phyloP scores from a whole-genome alignment of 2,888 invertebrate species.

The Laothoe populi region DNA sequence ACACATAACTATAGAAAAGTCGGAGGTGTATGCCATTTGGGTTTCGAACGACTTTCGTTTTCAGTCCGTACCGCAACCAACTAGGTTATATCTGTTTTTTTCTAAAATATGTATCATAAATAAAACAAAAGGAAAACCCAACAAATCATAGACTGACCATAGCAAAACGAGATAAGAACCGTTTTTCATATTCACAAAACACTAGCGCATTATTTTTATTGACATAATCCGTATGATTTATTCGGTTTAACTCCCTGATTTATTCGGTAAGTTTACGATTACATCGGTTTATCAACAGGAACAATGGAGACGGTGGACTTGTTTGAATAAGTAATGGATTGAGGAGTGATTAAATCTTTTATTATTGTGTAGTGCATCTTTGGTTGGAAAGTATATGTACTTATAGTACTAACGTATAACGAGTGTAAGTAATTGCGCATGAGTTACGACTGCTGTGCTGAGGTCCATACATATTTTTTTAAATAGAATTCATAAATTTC shows the following conservation, averaged over 20 bases:
- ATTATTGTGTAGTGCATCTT: too few species aligned
- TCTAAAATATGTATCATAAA: not conserved
- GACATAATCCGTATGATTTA: slow-evolving; percentile 70
- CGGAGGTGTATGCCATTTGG: too few species aligned
- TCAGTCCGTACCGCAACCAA: too few species aligned
- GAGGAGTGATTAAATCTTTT: not conserved
- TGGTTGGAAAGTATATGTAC: not conserved
- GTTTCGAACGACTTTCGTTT: too few species aligned
- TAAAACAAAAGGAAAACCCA: slow-evolving; percentile 6
- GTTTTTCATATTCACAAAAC: slow-evolving; percentile 52
- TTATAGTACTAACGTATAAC: not conserved
- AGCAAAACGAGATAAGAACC: slow-evolving; percentile 22
- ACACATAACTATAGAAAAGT: too few species aligned
- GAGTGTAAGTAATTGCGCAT: too few species aligned
- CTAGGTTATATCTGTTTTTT: too few species aligned
- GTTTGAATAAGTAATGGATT: slow-evolving; percentile 17
- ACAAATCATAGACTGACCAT: slow-evolving; percentile 26
- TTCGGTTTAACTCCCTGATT: slow-evolving; percentile 58
- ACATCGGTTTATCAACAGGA: slow-evolving; percentile 50
- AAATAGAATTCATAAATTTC: too few species aligned
- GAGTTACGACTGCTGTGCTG: too few species aligned
- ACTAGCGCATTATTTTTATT: slow-evolving; percentile 58
- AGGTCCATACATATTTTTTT: too few species aligned
- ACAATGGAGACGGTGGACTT: not conserved
- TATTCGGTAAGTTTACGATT: slow-evolving; percentile 58